These are phyloP conservation scores for Neolamprologus ventralis DNA, from an alignment of 2,113 vertebrate genomes.

Conservation along the genomic window DNA sequence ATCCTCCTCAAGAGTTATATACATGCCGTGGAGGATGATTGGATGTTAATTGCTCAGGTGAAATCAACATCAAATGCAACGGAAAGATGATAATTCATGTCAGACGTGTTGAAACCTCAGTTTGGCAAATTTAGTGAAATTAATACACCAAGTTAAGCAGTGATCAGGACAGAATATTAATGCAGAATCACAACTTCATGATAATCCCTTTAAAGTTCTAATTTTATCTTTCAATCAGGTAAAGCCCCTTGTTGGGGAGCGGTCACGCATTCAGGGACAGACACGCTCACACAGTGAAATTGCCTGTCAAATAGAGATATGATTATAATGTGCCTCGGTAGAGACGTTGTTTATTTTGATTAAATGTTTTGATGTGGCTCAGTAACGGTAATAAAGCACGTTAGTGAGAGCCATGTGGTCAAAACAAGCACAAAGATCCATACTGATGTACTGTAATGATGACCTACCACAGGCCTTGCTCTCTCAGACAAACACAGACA, in stretches of 20 bases:
- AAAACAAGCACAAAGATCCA: neutral
- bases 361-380: constrained; percentile 33
- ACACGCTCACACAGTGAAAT: neutral
- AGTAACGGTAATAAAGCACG: constrained; percentile 41
- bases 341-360: constrained; percentile 55
- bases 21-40: neutral
- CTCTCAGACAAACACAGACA: neutral
- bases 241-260: neutral
- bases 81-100: neutral
- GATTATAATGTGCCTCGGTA: constrained; percentile 32
- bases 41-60: neutral
- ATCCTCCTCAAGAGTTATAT: neutral
- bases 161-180: neutral
- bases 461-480: neutral
- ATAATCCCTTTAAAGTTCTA: neutral
- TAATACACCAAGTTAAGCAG: neutral
- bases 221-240: constrained; percentile 6
- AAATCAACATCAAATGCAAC: neutral
- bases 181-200: neutral
- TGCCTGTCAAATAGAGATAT: constrained; percentile 19
- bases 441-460: neutral
- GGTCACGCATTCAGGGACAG: neutral
- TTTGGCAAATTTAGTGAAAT: neutral
- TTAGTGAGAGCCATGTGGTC: constrained; percentile 14
- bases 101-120: neutral